phyloP scores from a whole-genome alignment of 2,888 invertebrate genomes.

The Monochamus alternatus region DNA sequence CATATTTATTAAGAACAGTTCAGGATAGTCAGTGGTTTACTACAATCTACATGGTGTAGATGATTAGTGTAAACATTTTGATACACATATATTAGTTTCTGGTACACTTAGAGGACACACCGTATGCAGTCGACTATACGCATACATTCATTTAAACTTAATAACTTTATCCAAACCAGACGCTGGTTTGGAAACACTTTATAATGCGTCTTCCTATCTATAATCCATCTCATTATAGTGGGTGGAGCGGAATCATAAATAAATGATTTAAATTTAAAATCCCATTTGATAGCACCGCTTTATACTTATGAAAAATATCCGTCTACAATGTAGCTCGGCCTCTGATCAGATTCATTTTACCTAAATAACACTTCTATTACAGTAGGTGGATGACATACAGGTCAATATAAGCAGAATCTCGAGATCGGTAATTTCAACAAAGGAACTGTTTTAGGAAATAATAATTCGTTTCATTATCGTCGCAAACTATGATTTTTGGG shows the following conservation, averaged over 20 bases:
- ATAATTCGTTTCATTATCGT: too few relatives aligned
- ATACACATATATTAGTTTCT: background rate
- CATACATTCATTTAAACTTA: background rate
- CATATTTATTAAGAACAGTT: constrained; percentile 19
- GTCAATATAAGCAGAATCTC: background rate
- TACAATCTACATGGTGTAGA: too few relatives aligned
- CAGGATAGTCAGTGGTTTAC: constrained; percentile 3
- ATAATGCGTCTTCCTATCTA: background rate
- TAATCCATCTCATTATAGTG: constrained; percentile 8
- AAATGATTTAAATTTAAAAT: background rate
- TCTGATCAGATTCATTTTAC: background rate
- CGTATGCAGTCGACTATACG: too few relatives aligned
- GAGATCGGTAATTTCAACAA: background rate
- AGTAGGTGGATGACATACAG: background rate
- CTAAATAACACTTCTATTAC: background rate
- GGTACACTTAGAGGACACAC: too few relatives aligned
- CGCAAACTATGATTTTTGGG: too few relatives aligned
- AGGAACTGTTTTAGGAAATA: background rate
- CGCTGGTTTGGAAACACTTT: background rate
- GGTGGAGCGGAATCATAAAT: constrained; percentile 1
- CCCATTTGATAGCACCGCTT: background rate
- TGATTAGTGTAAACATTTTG: background rate
- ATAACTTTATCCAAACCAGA: background rate
- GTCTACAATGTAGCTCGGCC: background rate
- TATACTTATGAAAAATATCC: background rate